phyloP scores from a whole-genome alignment of 2,113 vertebrate genomes.

The Chelonoidis abingdonii region DNA sequence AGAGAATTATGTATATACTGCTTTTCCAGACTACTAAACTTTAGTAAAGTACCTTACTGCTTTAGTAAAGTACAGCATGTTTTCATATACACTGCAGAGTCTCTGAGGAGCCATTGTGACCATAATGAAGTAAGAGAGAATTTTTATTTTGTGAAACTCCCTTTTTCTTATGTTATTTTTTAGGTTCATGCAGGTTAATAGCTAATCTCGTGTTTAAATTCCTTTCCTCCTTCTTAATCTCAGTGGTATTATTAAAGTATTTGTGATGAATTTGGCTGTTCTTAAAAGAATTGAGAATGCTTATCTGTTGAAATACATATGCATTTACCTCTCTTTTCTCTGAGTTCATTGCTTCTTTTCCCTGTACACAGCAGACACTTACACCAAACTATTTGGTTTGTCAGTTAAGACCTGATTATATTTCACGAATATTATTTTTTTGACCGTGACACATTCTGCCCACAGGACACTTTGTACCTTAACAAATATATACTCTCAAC shows the following conservation, averaged over 20 bases:
- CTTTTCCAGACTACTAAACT: not conserved
- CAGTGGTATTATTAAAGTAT: not conserved
- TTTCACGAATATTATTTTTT: not conserved
- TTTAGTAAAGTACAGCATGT: not conserved
- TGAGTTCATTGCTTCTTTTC: not conserved
- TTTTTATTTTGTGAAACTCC: not conserved
- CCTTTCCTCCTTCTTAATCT: slow-evolving; percentile 3
- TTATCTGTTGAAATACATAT: not conserved
- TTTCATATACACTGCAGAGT: not conserved
- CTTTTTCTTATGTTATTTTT: not conserved
- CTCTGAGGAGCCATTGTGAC: not conserved
- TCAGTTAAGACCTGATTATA: not conserved
- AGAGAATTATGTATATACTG: not conserved
- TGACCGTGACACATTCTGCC: not conserved
- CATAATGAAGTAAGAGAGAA: not conserved
- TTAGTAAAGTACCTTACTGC: not conserved
- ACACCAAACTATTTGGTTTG: not conserved
- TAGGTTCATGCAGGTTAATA: not conserved
- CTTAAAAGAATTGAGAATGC: not conserved
- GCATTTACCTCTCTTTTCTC: not conserved
- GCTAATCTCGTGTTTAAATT: not conserved
- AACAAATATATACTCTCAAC: not conserved
- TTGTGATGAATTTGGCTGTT: not conserved
- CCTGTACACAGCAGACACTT: not conserved
- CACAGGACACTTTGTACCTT: not conserved